These are phyloP conservation scores for Acridotheres tristis DNA, from an alignment of 2,797 vertebrate genomes.

Conservation along the genomic window DNA sequence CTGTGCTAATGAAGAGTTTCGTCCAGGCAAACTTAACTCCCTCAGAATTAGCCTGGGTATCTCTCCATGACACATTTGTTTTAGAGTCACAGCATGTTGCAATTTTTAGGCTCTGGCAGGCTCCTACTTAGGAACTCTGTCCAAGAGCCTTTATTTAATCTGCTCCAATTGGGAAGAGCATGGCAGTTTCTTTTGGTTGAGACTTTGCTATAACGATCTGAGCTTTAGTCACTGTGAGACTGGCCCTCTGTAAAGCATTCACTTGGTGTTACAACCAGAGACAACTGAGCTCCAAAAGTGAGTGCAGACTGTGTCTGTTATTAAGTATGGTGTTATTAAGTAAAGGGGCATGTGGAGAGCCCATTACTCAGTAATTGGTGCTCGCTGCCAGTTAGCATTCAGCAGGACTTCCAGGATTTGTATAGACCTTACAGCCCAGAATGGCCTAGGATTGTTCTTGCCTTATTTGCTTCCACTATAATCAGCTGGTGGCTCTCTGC, in stretches of 20 bases:
- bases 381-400: constrained; percentile 61
- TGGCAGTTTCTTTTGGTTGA: constrained; percentile 51
- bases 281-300: constrained; percentile 48
- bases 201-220: constrained; percentile 21
- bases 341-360: constrained; percentile 38
- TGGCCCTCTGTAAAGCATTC: constrained; percentile 47
- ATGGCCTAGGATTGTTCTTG: constrained; percentile 45
- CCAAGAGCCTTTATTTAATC: constrained; percentile 55
- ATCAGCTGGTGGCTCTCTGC: constrained; percentile 9
- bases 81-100: constrained; percentile 55
- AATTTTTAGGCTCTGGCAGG: constrained; percentile 45
- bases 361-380: constrained; percentile 59
- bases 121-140: constrained; percentile 17
- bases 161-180: constrained; percentile 34
- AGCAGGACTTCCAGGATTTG: constrained; percentile 38
- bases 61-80: constrained; percentile 21
- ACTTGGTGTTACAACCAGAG: constrained; percentile 38
- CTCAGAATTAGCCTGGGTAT: constrained; percentile 10
- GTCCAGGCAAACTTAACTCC: neutral
- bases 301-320: neutral
- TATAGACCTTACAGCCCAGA: constrained; percentile 37
- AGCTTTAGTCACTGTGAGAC: constrained; percentile 14
- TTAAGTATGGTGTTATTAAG: constrained; percentile 2
- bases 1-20: neutral
- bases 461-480: constrained; percentile 15